phyloP scores from a whole-genome alignment of 2,113 vertebrate species.

The Ploceus nigricollis region DNA sequence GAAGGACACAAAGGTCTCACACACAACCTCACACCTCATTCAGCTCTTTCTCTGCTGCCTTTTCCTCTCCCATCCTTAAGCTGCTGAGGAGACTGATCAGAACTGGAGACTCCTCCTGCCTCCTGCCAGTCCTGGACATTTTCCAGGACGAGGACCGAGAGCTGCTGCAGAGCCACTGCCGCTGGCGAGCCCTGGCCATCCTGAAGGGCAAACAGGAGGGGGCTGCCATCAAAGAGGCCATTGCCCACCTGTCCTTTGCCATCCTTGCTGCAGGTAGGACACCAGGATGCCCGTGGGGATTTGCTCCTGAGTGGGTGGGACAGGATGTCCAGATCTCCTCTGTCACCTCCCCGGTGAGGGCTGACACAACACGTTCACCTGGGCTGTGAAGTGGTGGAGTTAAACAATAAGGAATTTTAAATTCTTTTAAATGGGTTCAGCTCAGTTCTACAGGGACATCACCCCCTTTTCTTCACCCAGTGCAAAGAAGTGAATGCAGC shows the following conservation, averaged over 20 bases:
- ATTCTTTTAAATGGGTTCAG: not conserved
- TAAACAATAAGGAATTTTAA: not conserved
- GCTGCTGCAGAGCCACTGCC: conserved; percentile 82
- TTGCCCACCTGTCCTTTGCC: conserved; percentile 88
- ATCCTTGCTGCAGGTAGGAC: conserved; percentile 86
- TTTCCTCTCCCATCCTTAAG: conserved; percentile 51
- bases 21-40: not conserved
- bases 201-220: conserved; percentile 66
- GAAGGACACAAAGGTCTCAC: not conserved
- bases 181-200: conserved; percentile 77
- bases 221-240: conserved; percentile 78
- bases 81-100: conserved; percentile 87
- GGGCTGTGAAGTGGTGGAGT: not conserved
- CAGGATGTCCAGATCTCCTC: not conserved
- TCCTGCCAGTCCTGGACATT: conserved; percentile 81
- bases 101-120: conserved; percentile 83
- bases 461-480: not conserved
- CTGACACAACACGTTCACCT: not conserved
- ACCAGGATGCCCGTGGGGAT: not conserved
- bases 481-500: not conserved
- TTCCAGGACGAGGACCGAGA: conserved; percentile 76
- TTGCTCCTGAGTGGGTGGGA: not conserved
- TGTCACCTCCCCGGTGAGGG: not conserved
- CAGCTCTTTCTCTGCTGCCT: not conserved
- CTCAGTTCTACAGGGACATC: not conserved